Evolutionary conservation across 2,113 vertebrate genomes (phyloP), one percentile per base, ranked within the genome.

Genomic region (Lethenteron reissneri): DNA sequence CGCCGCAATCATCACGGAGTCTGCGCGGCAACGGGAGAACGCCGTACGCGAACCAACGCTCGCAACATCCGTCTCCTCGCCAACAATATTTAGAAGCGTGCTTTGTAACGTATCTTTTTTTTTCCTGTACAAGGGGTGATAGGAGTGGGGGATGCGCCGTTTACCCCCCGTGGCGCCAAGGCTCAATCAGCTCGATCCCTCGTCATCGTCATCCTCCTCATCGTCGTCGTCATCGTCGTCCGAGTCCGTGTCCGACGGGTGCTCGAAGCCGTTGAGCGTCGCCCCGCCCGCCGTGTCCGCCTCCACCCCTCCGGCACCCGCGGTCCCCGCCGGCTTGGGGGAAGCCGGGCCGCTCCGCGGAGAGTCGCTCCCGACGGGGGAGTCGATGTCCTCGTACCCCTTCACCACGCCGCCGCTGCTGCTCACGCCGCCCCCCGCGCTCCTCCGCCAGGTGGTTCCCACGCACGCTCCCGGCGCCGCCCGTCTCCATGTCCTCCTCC

Each of bases 371-470:
- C 64, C 64, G 9, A 25, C n/a, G 9, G 64, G 64, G n/a, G 64
- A 68, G 25, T 68, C 64, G 64, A 68, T 68, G 25, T 68, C 64
- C 25, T 68, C 64, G 10, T 68, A 68, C 9, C 25, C 64, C 64
- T 68, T 68, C 64, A 68, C 11, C 64, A 17, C 64, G 11, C 64
- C 25, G n/a, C 25, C 64, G 25, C n/a, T 68, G n/a, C n/a, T 68
- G n/a, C 25, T 25, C 9, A 68, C 64, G 25, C 25, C 8, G 64
- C 64, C 64, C n/a, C 9, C n/a, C 64, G 25, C 25, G 10, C 2
- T n/a, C n/a, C 64, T 68, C 64, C n/a, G 64, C 11, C 64, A 68
- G 64, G n/a, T 68, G n/a, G 25, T 25, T 11, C 2, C 25, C 64
- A 10, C 25, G n/a, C n/a, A 8, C 64, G n/a, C n/a, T 25, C 64